Base-by-base conservation (phyloP, 1,140 invertebrate genomes). In the Drosophila pseudoobscura region DNA sequence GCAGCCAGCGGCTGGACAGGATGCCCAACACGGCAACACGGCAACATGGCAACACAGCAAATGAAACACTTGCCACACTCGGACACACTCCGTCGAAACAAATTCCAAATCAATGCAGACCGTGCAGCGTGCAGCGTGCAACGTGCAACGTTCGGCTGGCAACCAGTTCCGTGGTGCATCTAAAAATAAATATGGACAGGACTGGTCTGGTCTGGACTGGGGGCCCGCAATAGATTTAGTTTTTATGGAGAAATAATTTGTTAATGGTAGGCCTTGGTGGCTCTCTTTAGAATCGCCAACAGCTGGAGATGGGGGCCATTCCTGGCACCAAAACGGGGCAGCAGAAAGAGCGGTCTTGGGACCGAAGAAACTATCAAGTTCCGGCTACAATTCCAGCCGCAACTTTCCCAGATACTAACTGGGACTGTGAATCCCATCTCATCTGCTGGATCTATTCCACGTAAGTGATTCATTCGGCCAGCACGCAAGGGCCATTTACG, bases 161-260 rank as follows among this genome's bases (percentile, higher is more conserved):
- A 63, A 56, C 54, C 57, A 66, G 66, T 51, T 60, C 45, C 47
- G 74, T 53, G 59, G 43, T 6, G 17, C 52, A 74, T 55, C 77
- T 80, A 80, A 75, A 80, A 80, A 80, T 80, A 79, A 76, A 78
- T 73, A 74, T 73, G 50, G 62, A 39, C 54, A 52, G 63, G 69
- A 69, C 50, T 47, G 50, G 44, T 62, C 59, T 45, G 56, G 31
- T 39, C 35, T 15, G 17, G 24, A 4, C 4, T 26, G 24, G 24
- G 24, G 24, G 24, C 4, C 4, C 20, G 75, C 61, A 82, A 78
- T 69, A 69, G 65, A 68, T 68, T 68, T 68, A 35, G 50, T 53
- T 66, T 85, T 76, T 60, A 73, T 85, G 72, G 59, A 76, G 63
- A 79, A 85, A 80, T 80, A 72, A 85, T 84, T 85, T 80, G 76